Evolutionary conservation across 2,797 vertebrate species (phyloP).

Genomic region (Fundulus diaphanus): DNA sequence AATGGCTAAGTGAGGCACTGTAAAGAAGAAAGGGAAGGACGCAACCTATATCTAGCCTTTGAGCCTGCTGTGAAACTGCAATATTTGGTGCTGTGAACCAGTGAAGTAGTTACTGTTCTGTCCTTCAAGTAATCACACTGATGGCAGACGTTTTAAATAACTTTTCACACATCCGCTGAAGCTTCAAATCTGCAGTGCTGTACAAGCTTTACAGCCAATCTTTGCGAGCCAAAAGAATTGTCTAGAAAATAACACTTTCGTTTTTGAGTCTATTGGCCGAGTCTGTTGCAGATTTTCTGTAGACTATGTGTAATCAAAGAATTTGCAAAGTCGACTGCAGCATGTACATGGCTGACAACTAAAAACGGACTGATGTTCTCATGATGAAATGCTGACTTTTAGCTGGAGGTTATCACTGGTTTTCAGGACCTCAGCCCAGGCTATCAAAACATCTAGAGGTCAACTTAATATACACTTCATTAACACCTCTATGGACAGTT

Average conservation of each 20-base stretch:
- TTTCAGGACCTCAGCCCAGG: not conserved
- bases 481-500: not conserved
- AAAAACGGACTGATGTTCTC: constrained; percentile 1
- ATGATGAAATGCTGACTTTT: not conserved
- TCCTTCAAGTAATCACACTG: not conserved
- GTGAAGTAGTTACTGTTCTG: not conserved
- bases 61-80: not conserved
- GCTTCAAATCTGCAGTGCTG: not conserved
- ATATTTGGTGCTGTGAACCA: not conserved
- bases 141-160: not conserved
- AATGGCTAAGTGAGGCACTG: not conserved
- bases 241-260: not conserved
- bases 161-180: not conserved
- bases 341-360: constrained; percentile 11
- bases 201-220: not conserved
- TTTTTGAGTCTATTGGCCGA: not conserved
- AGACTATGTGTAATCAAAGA: not conserved
- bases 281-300: no score
- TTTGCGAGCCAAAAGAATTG: not conserved
- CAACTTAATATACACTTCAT: not conserved
- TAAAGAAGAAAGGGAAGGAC: not conserved
- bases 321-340: constrained; percentile 14
- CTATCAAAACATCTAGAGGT: constrained; percentile 2
- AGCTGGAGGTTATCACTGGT: not conserved
- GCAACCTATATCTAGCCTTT: not conserved